Percentiles rank a stretch among this genome's conserved stretches.
phyloP scores from a whole-genome alignment of 2,888 invertebrate species.

The Drosophila putrida region DNA sequence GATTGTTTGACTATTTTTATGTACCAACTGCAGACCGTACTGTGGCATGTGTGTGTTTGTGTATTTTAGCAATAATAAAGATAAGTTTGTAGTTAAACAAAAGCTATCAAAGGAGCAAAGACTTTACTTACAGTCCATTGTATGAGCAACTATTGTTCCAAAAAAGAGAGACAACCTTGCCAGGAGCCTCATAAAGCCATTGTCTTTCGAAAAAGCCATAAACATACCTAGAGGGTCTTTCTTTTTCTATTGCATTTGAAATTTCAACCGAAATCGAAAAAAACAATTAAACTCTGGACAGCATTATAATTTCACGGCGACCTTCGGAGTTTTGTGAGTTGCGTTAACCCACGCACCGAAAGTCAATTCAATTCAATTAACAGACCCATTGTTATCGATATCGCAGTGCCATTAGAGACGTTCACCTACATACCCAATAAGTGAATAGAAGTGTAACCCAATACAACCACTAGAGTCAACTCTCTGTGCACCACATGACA shows the following conservation, averaged over 20 bases:
- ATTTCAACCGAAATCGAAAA: constrained; percentile 47
- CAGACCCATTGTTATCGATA: constrained; percentile 58
- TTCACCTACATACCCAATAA: constrained; percentile 51
- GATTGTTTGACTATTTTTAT: constrained; percentile 77
- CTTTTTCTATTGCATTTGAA: constrained; percentile 23
- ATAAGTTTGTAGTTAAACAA: constrained; percentile 56
- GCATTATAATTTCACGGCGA: constrained; percentile 56
- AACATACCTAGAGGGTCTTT: constrained; percentile 11
- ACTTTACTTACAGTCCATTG: background rate
- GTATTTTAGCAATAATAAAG: constrained; percentile 54
- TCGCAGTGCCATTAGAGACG: constrained; percentile 43
- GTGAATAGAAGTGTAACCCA: constrained; percentile 33
- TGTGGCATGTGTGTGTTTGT: constrained; percentile 36
- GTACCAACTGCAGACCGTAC: constrained; percentile 44
- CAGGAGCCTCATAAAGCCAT: constrained; percentile 41
- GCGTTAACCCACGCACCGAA: constrained; percentile 65
- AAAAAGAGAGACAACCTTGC: constrained; percentile 38
- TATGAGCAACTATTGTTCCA: constrained; percentile 7
- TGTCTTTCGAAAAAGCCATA: constrained; percentile 11
- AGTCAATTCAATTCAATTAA: constrained; percentile 73
- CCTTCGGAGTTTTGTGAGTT: constrained; percentile 46
- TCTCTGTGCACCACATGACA: constrained; percentile 18
- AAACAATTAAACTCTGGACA: constrained; percentile 47
- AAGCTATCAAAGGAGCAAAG: background rate
- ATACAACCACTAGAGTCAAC: constrained; percentile 8